These are phyloP conservation scores for Gadopsis marmoratus DNA, from an alignment of 2,797 vertebrate genomes.

Conservation along the genomic window DNA sequence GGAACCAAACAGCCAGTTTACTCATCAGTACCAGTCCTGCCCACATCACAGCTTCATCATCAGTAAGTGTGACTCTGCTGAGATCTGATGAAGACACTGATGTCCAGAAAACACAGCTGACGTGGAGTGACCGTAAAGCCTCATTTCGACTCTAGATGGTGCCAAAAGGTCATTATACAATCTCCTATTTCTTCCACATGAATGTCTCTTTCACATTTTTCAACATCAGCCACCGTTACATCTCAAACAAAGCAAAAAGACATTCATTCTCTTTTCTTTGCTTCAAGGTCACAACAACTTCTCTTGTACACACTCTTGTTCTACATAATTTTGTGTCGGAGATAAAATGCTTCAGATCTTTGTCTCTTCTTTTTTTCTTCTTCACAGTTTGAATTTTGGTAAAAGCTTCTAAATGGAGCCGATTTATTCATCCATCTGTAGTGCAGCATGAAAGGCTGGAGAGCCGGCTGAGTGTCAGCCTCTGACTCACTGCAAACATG, in stretches of 20 bases:
- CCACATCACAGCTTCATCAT: not conserved
- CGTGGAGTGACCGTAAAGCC: not conserved
- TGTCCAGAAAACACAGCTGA: not conserved
- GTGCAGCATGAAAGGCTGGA: constrained; percentile 1
- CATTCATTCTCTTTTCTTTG: not conserved
- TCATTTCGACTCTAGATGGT: too few relatives aligned
- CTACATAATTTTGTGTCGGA: not conserved
- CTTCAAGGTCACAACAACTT: not conserved
- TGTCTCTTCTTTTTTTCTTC: not conserved
- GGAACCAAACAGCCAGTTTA: not conserved
- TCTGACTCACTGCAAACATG: constrained; percentile 2
- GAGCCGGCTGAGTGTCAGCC: constrained; percentile 4
- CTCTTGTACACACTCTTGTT: not conserved
- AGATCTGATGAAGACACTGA: not conserved
- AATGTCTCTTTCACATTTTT: too few relatives aligned
- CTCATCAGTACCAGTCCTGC: not conserved
- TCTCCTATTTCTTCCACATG: too few relatives aligned
- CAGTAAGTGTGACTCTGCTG: not conserved
- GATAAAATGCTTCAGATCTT: not conserved
- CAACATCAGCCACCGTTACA: too few relatives aligned
- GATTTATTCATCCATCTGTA: not conserved
- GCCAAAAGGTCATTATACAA: too few relatives aligned
- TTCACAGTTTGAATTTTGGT: not conserved
- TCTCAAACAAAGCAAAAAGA: not conserved
- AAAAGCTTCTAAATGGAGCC: constrained; percentile 22